Conservation (phyloP, 2,888 invertebrate species). For the Junonia oenone region DNA sequence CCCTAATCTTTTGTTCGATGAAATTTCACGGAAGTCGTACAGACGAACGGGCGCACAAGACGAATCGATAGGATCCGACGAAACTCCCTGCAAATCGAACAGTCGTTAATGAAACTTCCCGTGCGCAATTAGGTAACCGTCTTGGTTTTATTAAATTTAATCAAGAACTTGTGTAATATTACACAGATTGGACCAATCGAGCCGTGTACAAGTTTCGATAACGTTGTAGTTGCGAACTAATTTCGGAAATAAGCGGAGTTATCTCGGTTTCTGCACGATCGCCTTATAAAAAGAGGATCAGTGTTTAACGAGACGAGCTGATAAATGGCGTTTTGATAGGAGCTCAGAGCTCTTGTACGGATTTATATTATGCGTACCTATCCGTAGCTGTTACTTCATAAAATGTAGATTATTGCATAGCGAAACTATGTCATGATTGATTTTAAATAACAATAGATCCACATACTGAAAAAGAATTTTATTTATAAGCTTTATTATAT, state of each 20-base stretch:
- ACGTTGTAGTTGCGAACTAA: constrained; percentile 74
- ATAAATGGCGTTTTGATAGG: constrained; percentile 44
- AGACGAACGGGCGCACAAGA: constrained; percentile 30
- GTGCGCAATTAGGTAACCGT: constrained; percentile 73
- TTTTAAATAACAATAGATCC: neutral
- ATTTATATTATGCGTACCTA: constrained; percentile 21
- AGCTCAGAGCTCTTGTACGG: constrained; percentile 22
- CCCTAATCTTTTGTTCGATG: constrained; percentile 39
- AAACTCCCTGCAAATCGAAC: constrained; percentile 66
- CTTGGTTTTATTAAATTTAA: constrained; percentile 80
- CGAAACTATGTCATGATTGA: neutral
- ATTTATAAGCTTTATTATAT: too few species aligned
- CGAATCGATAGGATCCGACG: constrained; percentile 54
- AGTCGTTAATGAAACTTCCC: constrained; percentile 74
- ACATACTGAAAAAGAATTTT: neutral
- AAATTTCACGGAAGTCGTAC: constrained; percentile 28
- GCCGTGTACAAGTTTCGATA: constrained; percentile 76
- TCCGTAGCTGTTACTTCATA: constrained; percentile 13
- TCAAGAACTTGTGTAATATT: constrained; percentile 78
- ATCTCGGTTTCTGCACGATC: constrained; percentile 63
- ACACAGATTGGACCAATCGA: constrained; percentile 76
- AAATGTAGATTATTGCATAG: constrained; percentile 6
- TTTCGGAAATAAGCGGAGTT: constrained; percentile 70
- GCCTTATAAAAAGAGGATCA: constrained; percentile 69
- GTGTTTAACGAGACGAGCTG: constrained; percentile 41